Conservation (phyloP, 2,797 vertebrate species). For the Lagodon rhomboides region DNA sequence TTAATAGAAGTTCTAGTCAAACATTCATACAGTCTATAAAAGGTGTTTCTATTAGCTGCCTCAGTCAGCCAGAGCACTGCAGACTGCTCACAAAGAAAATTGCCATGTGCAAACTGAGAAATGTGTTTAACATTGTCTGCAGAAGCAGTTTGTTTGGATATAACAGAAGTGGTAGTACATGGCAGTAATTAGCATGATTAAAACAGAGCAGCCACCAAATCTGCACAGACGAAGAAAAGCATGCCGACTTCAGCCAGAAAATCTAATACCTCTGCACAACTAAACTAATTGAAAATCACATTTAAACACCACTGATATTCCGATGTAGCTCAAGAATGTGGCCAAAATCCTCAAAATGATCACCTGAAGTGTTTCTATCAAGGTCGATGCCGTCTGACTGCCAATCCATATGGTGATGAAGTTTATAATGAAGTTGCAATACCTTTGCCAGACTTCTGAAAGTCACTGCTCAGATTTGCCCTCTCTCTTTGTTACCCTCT, state of each 20-base stretch:
- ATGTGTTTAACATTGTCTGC: not conserved
- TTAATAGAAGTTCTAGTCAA: constrained; percentile 9
- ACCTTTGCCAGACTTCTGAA: constrained; percentile 39
- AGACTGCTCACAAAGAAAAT: constrained; percentile 32
- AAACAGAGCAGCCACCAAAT: constrained; percentile 3
- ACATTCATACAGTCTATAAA: constrained; percentile 7
- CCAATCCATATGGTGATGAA: constrained; percentile 4
- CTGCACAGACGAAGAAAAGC: constrained; percentile 11
- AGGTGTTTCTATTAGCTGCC: constrained; percentile 18
- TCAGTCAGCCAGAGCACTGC: not conserved
- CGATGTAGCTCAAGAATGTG: not conserved
- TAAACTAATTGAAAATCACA: not conserved
- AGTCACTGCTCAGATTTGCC: constrained; percentile 30
- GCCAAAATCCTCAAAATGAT: not conserved
- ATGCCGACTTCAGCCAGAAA: not conserved
- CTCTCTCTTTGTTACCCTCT: constrained; percentile 25
- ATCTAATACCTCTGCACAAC: not conserved
- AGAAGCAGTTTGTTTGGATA: constrained; percentile 16
- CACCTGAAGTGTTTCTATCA: not conserved
- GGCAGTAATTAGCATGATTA: constrained; percentile 27
- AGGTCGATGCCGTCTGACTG: constrained; percentile 11
- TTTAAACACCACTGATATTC: not conserved
- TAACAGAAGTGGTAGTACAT: constrained; percentile 8
- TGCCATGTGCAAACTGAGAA: constrained; percentile 10
- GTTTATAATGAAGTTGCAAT: constrained; percentile 24